phyloP scores from a whole-genome alignment of 2,797 vertebrate genomes.

The Channallabes apus region DNA sequence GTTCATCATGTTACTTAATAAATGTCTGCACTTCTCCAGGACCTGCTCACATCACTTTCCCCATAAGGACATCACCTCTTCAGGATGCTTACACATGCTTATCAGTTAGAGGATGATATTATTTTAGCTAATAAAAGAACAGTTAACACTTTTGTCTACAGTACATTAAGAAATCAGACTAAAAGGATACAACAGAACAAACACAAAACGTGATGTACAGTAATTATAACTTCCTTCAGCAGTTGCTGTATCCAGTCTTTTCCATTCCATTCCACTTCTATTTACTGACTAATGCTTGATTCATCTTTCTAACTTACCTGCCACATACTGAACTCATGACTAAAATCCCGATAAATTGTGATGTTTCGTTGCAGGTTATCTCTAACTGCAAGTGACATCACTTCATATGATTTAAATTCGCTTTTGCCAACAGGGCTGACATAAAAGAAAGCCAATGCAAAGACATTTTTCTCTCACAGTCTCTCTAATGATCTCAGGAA shows the following conservation, averaged over 20 bases:
- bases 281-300: slow-evolving; percentile 28
- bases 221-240: slow-evolving; percentile 19
- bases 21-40: not conserved
- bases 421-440: slow-evolving; percentile 5
- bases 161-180: not conserved
- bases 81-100: not conserved
- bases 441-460: slow-evolving; percentile 34
- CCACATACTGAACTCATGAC: slow-evolving; percentile 19
- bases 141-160: not conserved
- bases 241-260: slow-evolving; percentile 11
- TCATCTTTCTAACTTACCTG: slow-evolving; percentile 20
- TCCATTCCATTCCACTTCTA: not conserved
- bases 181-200: slow-evolving; percentile 8
- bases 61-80: not conserved
- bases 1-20: not conserved
- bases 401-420: slow-evolving; percentile 27
- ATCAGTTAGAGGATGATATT: not conserved
- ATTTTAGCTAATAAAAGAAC: not conserved
- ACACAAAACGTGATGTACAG: slow-evolving; percentile 17
- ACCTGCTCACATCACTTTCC: not conserved
- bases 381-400: slow-evolving; percentile 16
- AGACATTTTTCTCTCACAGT: slow-evolving; percentile 35
- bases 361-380: slow-evolving; percentile 21
- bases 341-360: slow-evolving; percentile 32
- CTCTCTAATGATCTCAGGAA: slow-evolving; percentile 43